Base-by-base conservation (phyloP, 1,140 invertebrate genomes). In the Leptoteleia sp. region DNA sequence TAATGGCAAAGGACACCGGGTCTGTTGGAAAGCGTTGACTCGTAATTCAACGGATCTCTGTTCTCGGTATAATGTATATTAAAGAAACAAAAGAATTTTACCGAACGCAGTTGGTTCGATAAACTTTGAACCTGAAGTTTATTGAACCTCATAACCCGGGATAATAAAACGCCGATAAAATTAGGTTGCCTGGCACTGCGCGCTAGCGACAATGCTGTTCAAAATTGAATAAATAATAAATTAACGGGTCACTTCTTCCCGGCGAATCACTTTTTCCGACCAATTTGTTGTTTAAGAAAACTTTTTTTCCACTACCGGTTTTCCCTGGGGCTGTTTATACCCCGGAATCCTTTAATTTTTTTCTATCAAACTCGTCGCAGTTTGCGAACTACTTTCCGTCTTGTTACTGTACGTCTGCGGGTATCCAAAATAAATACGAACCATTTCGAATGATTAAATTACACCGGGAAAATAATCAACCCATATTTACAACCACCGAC, bases 91-190 rank as follows among this genome's bases (percentile, higher is more conserved):
- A 19, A 43, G 19, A 40, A 16, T 40, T 27, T 11, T 8, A 8
- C 9, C n/a, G n/a, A 31, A 33, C 4, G 16, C 8, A 45, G 6
- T 12, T 8, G 6, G 25, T 45, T 43, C 37, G 31, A 22, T 40
- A 57, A 19, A 57, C 38, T 31, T 43, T 42, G 25, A 59, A 59
- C 16, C 19, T 19, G 13, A 54, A 31, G 54, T 43, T 59, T 59
- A 59, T 55, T 59, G 38, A 59, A 59, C 54, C 22, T 59, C 22
- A 59, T 43, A 59, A 43, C n/a, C n/a, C 9, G 38, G 9, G 54
- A 43, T 59, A 43, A 59, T 59, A 33, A 59, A 59, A 59, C 15
- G 19, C 35, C 52, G 22, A 55, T 55, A 27, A 55, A 55, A 37
- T 52, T 37, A 55, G 52, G 35, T 29, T 27, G 29, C 22, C 3